Conservation (phyloP, 2,113 vertebrate genomes). For the Megalops atlanticus region DNA sequence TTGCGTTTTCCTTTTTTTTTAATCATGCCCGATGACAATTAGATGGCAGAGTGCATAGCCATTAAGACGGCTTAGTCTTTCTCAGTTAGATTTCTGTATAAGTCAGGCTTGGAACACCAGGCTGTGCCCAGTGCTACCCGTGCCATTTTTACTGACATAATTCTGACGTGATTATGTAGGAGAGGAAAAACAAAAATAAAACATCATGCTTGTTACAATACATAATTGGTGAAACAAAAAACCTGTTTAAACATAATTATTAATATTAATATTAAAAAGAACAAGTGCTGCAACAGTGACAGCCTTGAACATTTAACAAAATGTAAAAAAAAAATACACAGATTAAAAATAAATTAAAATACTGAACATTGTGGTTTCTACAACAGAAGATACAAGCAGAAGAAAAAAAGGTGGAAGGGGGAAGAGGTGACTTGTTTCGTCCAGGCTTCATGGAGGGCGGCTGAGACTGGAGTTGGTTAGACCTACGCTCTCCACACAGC, state of each 20-base stretch:
- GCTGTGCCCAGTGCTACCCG: slow-evolving; percentile 9
- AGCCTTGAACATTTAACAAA: slow-evolving; percentile 65
- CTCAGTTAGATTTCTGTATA: slow-evolving; percentile 10
- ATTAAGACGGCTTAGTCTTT: neutral
- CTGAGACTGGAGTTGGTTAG: neutral
- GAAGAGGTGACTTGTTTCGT: neutral
- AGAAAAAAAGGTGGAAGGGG: slow-evolving; percentile 40
- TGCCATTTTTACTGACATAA: slow-evolving; percentile 49
- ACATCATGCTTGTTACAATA: slow-evolving; percentile 45
- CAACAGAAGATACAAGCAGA: slow-evolving; percentile 48
- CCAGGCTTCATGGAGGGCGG: neutral
- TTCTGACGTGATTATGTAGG: slow-evolving; percentile 65
- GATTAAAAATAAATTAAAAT: slow-evolving; percentile 74
- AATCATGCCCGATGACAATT: neutral
- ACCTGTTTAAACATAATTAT: slow-evolving; percentile 74
- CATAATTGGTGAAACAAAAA: slow-evolving; percentile 61
- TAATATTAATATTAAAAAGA: slow-evolving; percentile 56
- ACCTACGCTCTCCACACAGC: neutral
- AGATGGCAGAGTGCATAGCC: neutral
- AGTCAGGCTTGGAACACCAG: neutral
- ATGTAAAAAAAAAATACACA: slow-evolving; percentile 64
- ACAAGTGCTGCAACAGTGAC: slow-evolving; percentile 43
- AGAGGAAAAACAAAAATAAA: slow-evolving; percentile 56
- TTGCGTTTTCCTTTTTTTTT: neutral
- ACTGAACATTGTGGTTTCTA: slow-evolving; percentile 54